Conservation (phyloP, 2,888 invertebrate species). For the Rhingia campestris region DNA sequence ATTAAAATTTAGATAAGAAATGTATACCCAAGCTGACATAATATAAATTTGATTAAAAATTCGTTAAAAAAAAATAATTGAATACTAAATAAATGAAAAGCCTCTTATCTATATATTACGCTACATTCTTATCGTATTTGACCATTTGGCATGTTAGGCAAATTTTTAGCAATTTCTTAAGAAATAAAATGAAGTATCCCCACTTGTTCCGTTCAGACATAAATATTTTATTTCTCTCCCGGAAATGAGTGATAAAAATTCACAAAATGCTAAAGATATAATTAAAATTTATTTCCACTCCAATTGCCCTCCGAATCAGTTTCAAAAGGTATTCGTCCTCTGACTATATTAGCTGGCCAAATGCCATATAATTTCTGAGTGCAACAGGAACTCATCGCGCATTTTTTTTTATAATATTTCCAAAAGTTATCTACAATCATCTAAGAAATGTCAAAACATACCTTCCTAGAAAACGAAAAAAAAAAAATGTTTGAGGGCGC, state of each 20-base stretch:
- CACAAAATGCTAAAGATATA: conserved; percentile 36
- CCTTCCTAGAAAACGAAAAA: conserved; percentile 32
- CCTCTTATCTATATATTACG: neutral
- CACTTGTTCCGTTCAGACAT: conserved; percentile 27
- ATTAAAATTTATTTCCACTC: conserved; percentile 44
- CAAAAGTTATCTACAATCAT: conserved; percentile 38
- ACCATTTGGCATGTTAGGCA: conserved; percentile 10
- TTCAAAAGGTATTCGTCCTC: conserved; percentile 1
- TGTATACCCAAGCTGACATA: no score
- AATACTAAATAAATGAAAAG: no score
- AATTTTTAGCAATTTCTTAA: conserved; percentile 29
- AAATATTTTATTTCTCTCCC: conserved; percentile 41
- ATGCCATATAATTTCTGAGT: neutral
- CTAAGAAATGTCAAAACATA: conserved; percentile 20
- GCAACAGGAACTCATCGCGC: conserved; percentile 7
- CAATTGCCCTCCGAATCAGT: neutral
- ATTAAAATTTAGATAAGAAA: no score
- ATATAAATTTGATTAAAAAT: no score
- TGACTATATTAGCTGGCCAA: conserved; percentile 7
- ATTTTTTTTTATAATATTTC: neutral
- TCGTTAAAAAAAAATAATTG: no score
- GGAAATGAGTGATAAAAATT: conserved; percentile 52
- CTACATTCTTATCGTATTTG: neutral
- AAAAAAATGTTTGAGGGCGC: neutral
- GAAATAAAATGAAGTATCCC: conserved; percentile 42